Evolutionary conservation across 2,888 invertebrate species (phyloP), one percentile per base, ranked within the genome.

Genomic region (Acrobasis repandana): DNA sequence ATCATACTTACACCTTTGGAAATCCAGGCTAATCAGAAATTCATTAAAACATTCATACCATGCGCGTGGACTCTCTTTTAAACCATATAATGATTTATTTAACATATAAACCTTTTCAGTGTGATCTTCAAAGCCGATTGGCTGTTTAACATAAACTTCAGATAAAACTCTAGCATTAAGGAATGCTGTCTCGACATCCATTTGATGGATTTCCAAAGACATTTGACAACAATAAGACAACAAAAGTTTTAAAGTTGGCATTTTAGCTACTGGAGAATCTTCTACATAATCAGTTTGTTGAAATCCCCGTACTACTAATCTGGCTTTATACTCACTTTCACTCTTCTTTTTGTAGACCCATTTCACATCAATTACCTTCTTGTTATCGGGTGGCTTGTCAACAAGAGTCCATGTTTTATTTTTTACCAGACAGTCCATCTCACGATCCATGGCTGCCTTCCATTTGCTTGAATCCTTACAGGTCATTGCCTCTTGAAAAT

Each of bases 341-440:
- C 49, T 65, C 65, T 80, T 74, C 61, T 46, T 77, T 63, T 59
- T 77, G 61, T 60, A 77, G 9, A 77, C 61, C 76, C 76, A 77
- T 54, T 74, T 77, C 1, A 72, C 70, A 69, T 76, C 74, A 43
- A 79, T 67, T n/a, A 73, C 61, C 6, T 73, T 65, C 70, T 74
- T 68, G 61, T 69, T 65, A 65, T 70, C 61, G n/a, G n/a, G n/a
- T 51, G 75, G 77, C 46, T 58, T 65, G 6, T 70, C 66, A 50
- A 74, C 71, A 61, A 77, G n/a, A 66, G 65, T 60, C 76, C 76
- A 79, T 20, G 76, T 80, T 36, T 75, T 65, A 61, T 79, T 79
- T 65, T 72, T 69, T 46, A 63, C 60, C 61, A 77, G 61, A 48
- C 73, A 75, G 47, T 71, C 63, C 34, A 76, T 74, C 67, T 79